Conservation (phyloP, 2,888 invertebrate species). For the Horisme vitalbata region DNA sequence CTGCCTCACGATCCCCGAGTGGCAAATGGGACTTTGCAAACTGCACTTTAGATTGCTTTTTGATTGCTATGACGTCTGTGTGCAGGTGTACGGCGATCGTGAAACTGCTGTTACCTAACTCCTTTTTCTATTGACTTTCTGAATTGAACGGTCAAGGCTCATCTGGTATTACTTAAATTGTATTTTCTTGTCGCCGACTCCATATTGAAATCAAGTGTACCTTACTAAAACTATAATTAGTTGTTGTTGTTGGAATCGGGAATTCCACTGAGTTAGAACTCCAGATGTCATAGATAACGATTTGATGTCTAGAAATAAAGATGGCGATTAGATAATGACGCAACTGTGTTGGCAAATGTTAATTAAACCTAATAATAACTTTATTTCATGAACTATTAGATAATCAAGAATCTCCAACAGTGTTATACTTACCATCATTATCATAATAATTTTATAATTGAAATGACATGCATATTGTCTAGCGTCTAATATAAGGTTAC, state of each 20-base stretch:
- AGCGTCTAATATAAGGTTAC: no score
- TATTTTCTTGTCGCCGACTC: slow-evolving; percentile 1
- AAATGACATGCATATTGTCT: no score
- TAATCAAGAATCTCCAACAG: no score
- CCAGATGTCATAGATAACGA: no score
- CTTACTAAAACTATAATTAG: background rate
- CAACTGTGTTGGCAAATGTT: slow-evolving; percentile 41
- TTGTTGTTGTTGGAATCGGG: slow-evolving; percentile 23
- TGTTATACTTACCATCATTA: no score
- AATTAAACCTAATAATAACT: no score
- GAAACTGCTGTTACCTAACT: slow-evolving; percentile 49
- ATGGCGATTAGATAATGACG: no score
- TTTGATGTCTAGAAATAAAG: no score
- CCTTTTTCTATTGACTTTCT: slow-evolving; percentile 48
- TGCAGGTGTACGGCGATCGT: slow-evolving; percentile 56
- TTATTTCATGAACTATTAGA: no score
- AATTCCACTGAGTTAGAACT: slow-evolving; percentile 43
- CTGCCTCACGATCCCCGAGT: slow-evolving; percentile 46
- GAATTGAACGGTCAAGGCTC: slow-evolving; percentile 45
- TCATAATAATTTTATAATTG: no score
- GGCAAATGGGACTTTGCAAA: slow-evolving; percentile 59
- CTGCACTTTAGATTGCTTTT: slow-evolving; percentile 58
- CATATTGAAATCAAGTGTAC: slow-evolving; percentile 3
- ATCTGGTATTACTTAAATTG: slow-evolving; percentile 4
- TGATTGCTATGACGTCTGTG: slow-evolving; percentile 45